phyloP scores from a whole-genome alignment of 2,888 invertebrate species.

The Andrena fulva region DNA sequence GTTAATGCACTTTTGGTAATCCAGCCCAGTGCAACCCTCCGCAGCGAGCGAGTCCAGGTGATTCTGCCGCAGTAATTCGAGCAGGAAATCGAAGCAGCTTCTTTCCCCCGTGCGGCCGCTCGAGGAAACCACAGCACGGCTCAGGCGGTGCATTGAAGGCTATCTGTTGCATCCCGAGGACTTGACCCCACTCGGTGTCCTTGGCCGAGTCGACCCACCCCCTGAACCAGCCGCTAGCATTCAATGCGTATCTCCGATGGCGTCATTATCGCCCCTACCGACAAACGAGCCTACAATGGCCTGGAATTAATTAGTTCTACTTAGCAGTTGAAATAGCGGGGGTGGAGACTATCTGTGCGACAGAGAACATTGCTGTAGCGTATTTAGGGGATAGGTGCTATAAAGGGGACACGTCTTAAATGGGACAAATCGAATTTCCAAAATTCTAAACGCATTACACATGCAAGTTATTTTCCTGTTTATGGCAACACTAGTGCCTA shows the following conservation, averaged over 20 bases:
- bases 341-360: too few species aligned
- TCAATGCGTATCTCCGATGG: background rate
- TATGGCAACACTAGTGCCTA: too few species aligned
- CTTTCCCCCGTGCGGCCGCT: background rate
- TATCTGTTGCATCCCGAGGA: constrained; percentile 60
- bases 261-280: background rate
- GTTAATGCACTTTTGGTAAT: constrained; percentile 28
- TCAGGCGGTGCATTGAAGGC: background rate
- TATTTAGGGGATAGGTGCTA: too few species aligned
- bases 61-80: constrained; percentile 40
- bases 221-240: background rate
- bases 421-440: too few species aligned
- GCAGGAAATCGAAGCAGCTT: constrained; percentile 37
- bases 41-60: constrained; percentile 12
- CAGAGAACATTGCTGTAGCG: too few species aligned
- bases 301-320: too few species aligned
- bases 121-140: background rate
- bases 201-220: constrained; percentile 43
- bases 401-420: too few species aligned
- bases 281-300: background rate
- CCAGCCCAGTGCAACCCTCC: background rate
- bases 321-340: too few species aligned
- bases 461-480: too few species aligned
- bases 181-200: constrained; percentile 50
- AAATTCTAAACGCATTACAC: too few species aligned